A percentile compares a stretch with the other conserved stretches of the same genome.
These are phyloP conservation scores for Donacobius atricapilla DNA, from an alignment of 2,113 vertebrate species.

Conservation along the genomic window DNA sequence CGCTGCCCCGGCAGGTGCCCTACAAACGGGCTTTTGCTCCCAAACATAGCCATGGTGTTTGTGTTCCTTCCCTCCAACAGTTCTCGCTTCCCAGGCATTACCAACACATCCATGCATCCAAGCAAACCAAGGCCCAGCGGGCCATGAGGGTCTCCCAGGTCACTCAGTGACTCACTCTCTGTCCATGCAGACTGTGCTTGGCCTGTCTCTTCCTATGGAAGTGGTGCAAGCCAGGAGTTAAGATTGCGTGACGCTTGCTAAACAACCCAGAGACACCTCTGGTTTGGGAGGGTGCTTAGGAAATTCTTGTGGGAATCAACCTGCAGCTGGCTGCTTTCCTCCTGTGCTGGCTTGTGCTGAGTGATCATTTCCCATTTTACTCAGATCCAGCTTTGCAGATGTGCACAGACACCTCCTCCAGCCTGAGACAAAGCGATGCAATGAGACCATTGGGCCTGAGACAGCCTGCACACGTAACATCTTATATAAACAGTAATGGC, in stretches of 20 bases:
- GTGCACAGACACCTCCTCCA: background rate
- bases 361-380: background rate
- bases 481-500: background rate
- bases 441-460: background rate
- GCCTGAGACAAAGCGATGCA: background rate
- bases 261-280: background rate
- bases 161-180: fast-evolving
- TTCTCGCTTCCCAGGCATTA: background rate
- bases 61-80: background rate
- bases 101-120: background rate
- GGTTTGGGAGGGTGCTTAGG: background rate
- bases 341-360: background rate
- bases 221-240: background rate
- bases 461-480: background rate
- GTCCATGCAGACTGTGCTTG: fast-evolving
- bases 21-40: background rate
- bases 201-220: background rate
- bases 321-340: background rate
- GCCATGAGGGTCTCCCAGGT: fast-evolving
- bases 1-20: background rate
- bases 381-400: background rate
- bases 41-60: fast-evolving
- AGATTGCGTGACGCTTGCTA: fast-evolving
- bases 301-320: background rate
- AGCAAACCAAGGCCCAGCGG: background rate